phyloP scores from a whole-genome alignment of 2,113 vertebrate species.

The Triplophysa dalaica region DNA sequence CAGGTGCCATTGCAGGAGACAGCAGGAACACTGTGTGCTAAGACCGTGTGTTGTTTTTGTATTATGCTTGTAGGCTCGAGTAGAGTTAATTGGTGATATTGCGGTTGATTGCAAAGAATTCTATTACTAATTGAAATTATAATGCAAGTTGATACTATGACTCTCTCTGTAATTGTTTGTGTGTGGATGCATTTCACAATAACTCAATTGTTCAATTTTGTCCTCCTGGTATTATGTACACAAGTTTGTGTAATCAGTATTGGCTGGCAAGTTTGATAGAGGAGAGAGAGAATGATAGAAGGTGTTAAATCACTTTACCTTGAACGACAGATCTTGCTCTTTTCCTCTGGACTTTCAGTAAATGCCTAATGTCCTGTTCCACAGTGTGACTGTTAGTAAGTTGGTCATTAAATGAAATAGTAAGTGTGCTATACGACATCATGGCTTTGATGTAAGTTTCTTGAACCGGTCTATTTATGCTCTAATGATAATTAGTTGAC shows the following conservation, averaged over 20 bases:
- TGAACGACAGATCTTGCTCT: not conserved
- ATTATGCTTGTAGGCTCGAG: not conserved
- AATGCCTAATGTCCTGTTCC: not conserved
- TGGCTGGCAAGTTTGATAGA: constrained; percentile 19
- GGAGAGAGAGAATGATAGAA: not conserved
- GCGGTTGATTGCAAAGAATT: not conserved
- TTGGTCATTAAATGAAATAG: too few relatives aligned
- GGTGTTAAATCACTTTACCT: constrained; percentile 11
- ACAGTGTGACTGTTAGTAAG: too few relatives aligned
- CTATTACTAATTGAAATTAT: not conserved
- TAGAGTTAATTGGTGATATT: not conserved
- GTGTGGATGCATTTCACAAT: not conserved
- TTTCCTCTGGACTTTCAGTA: not conserved
- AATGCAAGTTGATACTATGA: not conserved
- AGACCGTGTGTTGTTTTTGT: not conserved
- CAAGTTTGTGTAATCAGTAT: constrained; percentile 29
- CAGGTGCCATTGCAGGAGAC: constrained; percentile 29
- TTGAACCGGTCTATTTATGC: too few relatives aligned
- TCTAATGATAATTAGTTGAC: too few relatives aligned
- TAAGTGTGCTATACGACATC: too few relatives aligned
- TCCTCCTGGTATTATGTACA: not conserved
- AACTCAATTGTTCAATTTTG: not conserved
- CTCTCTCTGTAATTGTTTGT: not conserved
- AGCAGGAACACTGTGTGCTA: constrained; percentile 16
- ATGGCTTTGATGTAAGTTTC: too few relatives aligned